Evolutionary conservation across 2,797 vertebrate genomes (phyloP).

Genomic region (Gila robusta): DNA sequence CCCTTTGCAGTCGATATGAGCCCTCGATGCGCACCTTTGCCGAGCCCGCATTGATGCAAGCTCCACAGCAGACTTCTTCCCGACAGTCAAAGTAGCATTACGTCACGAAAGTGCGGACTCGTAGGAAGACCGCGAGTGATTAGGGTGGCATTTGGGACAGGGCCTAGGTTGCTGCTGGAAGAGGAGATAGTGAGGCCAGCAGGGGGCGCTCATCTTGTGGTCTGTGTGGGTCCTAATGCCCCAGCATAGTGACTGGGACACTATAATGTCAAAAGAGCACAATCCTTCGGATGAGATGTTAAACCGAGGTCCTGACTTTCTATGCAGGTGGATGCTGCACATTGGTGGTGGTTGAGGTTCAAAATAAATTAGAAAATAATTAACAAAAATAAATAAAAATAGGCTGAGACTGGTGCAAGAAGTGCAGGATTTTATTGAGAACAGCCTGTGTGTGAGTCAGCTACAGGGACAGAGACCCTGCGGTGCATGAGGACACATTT

Average conservation of each 20-base stretch:
- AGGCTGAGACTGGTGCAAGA: not conserved
- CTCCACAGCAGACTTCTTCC: too few relatives aligned
- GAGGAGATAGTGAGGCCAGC: not conserved
- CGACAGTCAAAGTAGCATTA: too few relatives aligned
- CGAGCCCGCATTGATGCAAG: too few relatives aligned
- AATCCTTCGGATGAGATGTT: not conserved
- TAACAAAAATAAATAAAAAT: not conserved
- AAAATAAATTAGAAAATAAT: not conserved
- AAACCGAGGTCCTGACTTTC: not conserved
- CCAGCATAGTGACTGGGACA: not conserved
- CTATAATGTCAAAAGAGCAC: not conserved
- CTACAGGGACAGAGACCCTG: slow-evolving; percentile 8
- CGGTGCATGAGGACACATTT: slow-evolving; percentile 43
- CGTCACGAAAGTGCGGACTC: too few relatives aligned
- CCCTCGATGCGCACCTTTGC: too few relatives aligned
- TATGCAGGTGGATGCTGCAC: not conserved
- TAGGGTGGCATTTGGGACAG: too few relatives aligned
- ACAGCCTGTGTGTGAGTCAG: slow-evolving; percentile 26
- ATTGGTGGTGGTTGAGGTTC: not conserved
- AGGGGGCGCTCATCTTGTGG: not conserved
- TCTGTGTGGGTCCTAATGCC: not conserved
- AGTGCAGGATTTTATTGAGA: not conserved
- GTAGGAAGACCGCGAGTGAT: too few relatives aligned
- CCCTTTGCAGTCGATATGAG: too few relatives aligned
- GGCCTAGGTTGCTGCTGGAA: not conserved